Evolutionary conservation across 2,888 invertebrate genomes (phyloP).

Genomic region (Scaptomyza polygonia): DNA sequence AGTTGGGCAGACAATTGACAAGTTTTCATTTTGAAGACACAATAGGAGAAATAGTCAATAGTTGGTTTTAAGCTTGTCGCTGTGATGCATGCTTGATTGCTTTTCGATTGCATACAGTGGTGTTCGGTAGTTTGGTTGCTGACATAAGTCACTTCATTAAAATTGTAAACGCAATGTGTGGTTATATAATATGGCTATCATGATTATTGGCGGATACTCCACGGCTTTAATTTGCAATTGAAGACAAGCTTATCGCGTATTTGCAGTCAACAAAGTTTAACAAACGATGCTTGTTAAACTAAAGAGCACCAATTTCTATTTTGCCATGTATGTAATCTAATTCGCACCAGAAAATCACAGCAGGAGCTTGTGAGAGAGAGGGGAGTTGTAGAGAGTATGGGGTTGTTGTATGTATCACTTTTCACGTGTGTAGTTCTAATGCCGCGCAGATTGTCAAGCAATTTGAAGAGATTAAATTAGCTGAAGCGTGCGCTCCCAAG

Average conservation of each 20-base stretch:
- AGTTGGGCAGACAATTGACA: not conserved
- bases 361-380: constrained; percentile 2
- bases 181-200: constrained; percentile 36
- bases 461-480: constrained; percentile 85
- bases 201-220: constrained; percentile 15
- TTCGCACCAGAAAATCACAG: constrained; percentile 54
- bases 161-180: constrained; percentile 19
- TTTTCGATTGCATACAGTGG: constrained; percentile 44
- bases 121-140: constrained; percentile 3
- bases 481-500: constrained; percentile 71
- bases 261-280: constrained; percentile 54
- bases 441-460: constrained; percentile 83
- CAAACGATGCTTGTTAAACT: constrained; percentile 55
- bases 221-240: constrained; percentile 13
- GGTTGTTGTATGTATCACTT: constrained; percentile 47
- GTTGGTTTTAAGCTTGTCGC: not conserved
- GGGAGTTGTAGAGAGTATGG: not conserved
- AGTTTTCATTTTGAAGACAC: not conserved
- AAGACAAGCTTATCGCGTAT: constrained; percentile 59
- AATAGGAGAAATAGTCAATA: not conserved
- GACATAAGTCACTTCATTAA: not conserved
- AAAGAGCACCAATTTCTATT: constrained; percentile 35
- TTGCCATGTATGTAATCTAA: constrained; percentile 70
- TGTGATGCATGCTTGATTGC: constrained; percentile 30
- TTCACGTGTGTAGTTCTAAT: constrained; percentile 77